Percentiles rank a stretch among this genome's conserved stretches.
phyloP scores from a whole-genome alignment of 2,113 vertebrate species.

The Odocoileus hemionus region DNA sequence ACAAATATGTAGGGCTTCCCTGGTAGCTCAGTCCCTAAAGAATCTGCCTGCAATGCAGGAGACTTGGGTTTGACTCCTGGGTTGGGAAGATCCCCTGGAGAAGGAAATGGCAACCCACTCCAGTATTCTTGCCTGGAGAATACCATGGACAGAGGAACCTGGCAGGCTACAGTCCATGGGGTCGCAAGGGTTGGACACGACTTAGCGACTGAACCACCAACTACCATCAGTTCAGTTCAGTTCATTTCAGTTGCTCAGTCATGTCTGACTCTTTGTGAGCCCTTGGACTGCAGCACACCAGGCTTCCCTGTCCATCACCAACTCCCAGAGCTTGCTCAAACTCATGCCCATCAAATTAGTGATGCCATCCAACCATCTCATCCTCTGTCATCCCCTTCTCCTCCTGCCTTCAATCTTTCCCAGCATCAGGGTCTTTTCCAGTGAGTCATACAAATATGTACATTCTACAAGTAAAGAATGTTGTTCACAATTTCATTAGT shows the following conservation, averaged over 20 bases:
- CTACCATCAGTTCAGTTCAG: background rate
- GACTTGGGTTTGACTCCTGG: background rate
- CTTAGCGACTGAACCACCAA: background rate
- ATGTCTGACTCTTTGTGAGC: background rate
- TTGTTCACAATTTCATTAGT: conserved; percentile 5
- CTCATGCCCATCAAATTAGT: background rate
- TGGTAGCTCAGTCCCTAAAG: background rate
- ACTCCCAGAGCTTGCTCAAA: background rate
- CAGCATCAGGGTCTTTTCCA: background rate
- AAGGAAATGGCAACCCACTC: background rate
- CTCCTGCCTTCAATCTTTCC: background rate
- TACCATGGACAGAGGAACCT: background rate
- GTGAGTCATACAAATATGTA: background rate
- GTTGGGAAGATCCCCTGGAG: background rate
- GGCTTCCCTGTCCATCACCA: background rate
- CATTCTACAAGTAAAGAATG: background rate
- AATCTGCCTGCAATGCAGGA: background rate
- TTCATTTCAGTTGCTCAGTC: background rate
- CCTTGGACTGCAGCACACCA: background rate
- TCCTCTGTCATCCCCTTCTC: background rate
- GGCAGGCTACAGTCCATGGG: background rate
- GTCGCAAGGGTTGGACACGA: background rate
- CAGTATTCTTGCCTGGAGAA: background rate
- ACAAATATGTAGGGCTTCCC: background rate
- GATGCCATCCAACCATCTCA: background rate